Conservation (phyloP, 2,113 vertebrate species). For the Orientallactaga bullata region DNA sequence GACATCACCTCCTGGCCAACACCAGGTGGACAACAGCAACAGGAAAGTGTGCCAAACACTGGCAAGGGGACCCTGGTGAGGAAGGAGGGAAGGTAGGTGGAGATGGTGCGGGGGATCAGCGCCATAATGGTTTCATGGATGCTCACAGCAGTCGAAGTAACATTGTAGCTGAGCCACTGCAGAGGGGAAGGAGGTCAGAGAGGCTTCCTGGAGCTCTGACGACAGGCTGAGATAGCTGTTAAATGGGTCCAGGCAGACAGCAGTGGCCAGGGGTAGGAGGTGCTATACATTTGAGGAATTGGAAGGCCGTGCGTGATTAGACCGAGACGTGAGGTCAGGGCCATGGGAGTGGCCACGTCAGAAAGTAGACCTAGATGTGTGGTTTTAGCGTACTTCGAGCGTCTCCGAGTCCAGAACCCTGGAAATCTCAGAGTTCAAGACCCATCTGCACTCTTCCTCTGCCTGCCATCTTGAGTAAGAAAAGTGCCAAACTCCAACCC, state of each 20-base stretch:
- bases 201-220: background rate
- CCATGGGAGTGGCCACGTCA: background rate
- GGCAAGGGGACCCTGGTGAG: background rate
- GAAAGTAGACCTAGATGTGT: background rate
- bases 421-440: background rate
- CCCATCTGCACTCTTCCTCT: background rate
- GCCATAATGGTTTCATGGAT: background rate
- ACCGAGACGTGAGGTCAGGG: background rate
- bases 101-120: background rate
- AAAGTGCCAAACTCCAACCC: background rate
- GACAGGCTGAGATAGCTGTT: background rate
- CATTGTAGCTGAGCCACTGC: background rate
- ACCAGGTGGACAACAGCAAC: too few species aligned
- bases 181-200: background rate
- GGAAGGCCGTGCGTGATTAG: too few species aligned
- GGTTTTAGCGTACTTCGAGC: background rate
- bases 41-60: too few species aligned
- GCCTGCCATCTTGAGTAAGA: background rate
- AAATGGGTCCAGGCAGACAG: background rate
- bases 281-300: accelerated
- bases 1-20: too few species aligned
- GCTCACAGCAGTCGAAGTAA: background rate
- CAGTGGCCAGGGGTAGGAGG: background rate
- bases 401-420: background rate
- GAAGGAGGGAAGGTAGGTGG: background rate